Percentiles rank a stretch among this genome's conserved stretches.
These are phyloP conservation scores for Cacatua alba DNA, from an alignment of 2,113 vertebrate genomes.

Conservation along the genomic window DNA sequence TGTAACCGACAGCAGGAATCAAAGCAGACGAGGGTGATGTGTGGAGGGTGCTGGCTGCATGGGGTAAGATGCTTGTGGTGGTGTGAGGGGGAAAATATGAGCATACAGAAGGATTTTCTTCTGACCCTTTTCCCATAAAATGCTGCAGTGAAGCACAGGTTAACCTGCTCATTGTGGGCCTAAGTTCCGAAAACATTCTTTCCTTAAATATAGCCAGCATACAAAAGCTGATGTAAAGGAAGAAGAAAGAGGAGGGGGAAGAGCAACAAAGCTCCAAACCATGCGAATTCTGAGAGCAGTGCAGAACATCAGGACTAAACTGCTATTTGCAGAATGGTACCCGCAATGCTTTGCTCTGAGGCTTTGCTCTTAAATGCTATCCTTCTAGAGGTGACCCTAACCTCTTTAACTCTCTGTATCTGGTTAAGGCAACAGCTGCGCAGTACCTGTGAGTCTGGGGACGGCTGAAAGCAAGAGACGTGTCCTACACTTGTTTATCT, in stretches of 20 bases:
- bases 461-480: not conserved
- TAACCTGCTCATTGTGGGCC: not conserved
- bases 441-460: not conserved
- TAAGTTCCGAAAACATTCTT: not conserved
- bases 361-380: not conserved
- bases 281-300: not conserved
- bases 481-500: not conserved
- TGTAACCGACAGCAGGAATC: not conserved
- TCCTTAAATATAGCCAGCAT: not conserved
- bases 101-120: not conserved
- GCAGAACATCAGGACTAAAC: not conserved
- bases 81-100: not conserved
- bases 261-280: not conserved
- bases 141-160: not conserved
- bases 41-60: not conserved
- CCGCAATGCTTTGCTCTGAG: not conserved
- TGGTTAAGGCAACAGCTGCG: conserved; percentile 47
- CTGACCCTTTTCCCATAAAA: not conserved
- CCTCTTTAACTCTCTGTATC: conserved; percentile 32
- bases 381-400: conserved; percentile 30
- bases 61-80: not conserved
- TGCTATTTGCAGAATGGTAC: not conserved
- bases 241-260: not conserved
- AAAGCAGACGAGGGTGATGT: accelerated
- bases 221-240: not conserved